Base-by-base conservation (phyloP, 35 echinoderm and acorn worm species). In the Ptychodera flava region DNA sequence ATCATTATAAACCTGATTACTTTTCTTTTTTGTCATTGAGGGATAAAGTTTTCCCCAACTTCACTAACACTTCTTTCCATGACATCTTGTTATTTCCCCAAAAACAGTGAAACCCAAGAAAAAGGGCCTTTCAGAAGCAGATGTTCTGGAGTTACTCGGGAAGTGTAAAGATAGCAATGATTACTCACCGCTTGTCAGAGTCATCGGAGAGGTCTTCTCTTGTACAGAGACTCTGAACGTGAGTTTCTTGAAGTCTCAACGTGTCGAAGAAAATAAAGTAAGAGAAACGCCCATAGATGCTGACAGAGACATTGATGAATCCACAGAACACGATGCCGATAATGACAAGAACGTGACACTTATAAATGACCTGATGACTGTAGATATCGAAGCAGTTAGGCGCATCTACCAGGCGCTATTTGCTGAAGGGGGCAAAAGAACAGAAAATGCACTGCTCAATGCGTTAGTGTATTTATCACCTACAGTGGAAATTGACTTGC, bases 171-270 rank as follows among this genome's bases (percentile, higher is more conserved):
- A 92, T 16, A 81, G 86, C 14, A 81, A 91, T 1, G 89, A 90
- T 29, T 93, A 85, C 83, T 90, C 93, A 29, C 96, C 96, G 33
- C 79, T 99, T 33, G 96, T 99, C 2, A 82, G 95, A 36, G 80
- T 92, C 0, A 94, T 99, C 35, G 96, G 96, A 1, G 77, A 86
- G 81, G 93, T 99, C 0, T 94, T 99, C 86, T 99, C 96, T 0
- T 83, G 87, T 86, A 92, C 90, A 90, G 89, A 93, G 78, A 85
- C 87, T 16, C 80, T 99, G 16, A 99, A 94, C 53, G 89, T 90
- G n/a, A 99, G 96, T 34, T 99, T 99, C 77, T 77, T 97, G 36
- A 88, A 88, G 80, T 15, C 34, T 14, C 81, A 87, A 12, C 6
- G 22, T 64, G 45, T 12, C 6, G 45, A 64, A 12, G 22, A 12